Base-by-base conservation (phyloP, 2,797 vertebrate genomes). In the Prunella strophiata region DNA sequence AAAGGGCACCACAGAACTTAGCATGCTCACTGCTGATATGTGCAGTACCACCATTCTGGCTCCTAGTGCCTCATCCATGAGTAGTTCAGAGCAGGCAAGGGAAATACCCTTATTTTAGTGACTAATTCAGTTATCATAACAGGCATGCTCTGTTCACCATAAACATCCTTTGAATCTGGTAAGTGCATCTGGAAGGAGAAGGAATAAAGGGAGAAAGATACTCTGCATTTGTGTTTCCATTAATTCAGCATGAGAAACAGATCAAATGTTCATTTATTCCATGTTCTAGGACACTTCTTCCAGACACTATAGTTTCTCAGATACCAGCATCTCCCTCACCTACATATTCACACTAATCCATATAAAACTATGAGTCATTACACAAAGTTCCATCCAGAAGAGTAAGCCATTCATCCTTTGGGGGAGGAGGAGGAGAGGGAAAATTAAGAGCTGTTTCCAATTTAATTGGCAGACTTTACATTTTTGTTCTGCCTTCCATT, bases 371-470 rank as follows among this genome's bases (percentile, higher is more conserved):
- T 96, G 95, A 97, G 85, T 97, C 95, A 96, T 45, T 90, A 93
- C 71, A 93, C 85, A 85, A 96, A 94, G 91, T 96, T 96, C 91
- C 94, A 96, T 91, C 89, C 88, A 96, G 85, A 95, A 96, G 83
- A 96, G 77, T 90, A 95, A 91, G 89, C 88, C 94, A 96, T 96
- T 97, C 92, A 86, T 95, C 85, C 89, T 94, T 92, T 2, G 26
- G 79, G 75, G 85, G 58, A 96, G 85, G 89, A 93, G 71, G 71
- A 85, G 59, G 88, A 95, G 71, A 97, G 71, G 63, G 88, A 94
- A 96, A 96, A 97, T 96, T 96, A 96, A 94, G 91, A 96, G 85
- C 83, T 82, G 89, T 95, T 96, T 96, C 95, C 96, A 96, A 94
- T 96, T 94, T 93, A 96, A 95, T 93, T 96, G 94, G 95, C 96